Evolutionary conservation across 2,797 vertebrate genomes (phyloP), one percentile per base, ranked within the genome.

Genomic region (Muraenolepis orangiensis): DNA sequence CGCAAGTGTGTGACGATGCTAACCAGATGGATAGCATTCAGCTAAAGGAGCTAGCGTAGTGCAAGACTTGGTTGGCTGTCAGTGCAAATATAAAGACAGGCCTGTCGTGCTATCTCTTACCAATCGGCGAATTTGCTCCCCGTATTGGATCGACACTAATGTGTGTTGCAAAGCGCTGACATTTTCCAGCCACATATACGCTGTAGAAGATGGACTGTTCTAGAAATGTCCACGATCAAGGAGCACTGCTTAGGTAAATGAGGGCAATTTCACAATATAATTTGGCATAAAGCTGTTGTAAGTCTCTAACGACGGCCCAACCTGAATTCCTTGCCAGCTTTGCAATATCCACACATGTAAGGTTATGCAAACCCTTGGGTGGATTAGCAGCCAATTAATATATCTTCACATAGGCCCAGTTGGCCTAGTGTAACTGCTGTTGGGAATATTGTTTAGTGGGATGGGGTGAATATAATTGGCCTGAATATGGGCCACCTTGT

Each of bases 1-100:
- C 73, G 72, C 71, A 61, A 70, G 68, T 76, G 76, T 81, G 81
- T 80, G 83, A 81, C 74, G 70, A 80, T 26, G 86, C 83, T 87
- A 86, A 38, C 74, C 13, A 3, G 16, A 36, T 38, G 32, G 20
- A 1, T 16, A 40, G 34, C 46, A 57, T 14, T 51, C 8, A 67
- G 72, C 61, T 67, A 73, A 32, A 26, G 31, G 61, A 66, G 67
- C 72, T 71, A 76, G 76, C 78, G 79, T n/a, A n/a, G n/a, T 74
- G 70, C 7, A 75, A 6, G 20, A 78, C 78, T 81, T 74, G 76
- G 81, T 76, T 78, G 82, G 84, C 84, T 88, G 89, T 91, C 87
- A 88, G 84, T 87, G 57, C n/a, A 13, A 2, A 64, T 64, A 4
- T 64, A 11, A 64, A 46, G n/a, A 10, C 57, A 4, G 89, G 86